Conservation (phyloP, 2,888 invertebrate genomes). For the Meghimatium bilineatum region DNA sequence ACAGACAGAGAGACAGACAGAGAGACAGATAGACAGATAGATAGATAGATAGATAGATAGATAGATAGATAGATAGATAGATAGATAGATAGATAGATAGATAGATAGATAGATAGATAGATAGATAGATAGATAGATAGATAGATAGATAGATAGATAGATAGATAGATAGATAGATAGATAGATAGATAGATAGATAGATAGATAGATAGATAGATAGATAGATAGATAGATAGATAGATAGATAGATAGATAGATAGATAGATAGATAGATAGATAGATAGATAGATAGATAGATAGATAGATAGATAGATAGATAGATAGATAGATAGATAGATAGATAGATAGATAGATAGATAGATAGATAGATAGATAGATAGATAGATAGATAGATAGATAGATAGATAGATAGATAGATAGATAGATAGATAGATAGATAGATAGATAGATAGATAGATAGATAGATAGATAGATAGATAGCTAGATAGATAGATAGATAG, state of each 20-base stretch:
- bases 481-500: no score
- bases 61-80: no score
- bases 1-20: neutral
- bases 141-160: conserved; percentile 22
- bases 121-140: conserved; percentile 3
- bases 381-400: conserved; percentile 10
- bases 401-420: conserved; percentile 23
- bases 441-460: conserved; percentile 18
- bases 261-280: neutral
- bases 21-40: neutral
- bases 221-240: neutral
- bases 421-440: conserved; percentile 23
- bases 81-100: conserved; percentile 2
- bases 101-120: conserved; percentile 7
- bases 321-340: no score
- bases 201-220: neutral
- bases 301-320: neutral
- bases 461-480: neutral
- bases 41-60: neutral
- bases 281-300: neutral
- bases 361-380: conserved; percentile 7
- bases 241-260: neutral
- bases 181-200: conserved; percentile 23
- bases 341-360: conserved; percentile 2
- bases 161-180: conserved; percentile 23